Evolutionary conservation across 2,797 vertebrate genomes (phyloP).

Genomic region (Antennarius maculatus): DNA sequence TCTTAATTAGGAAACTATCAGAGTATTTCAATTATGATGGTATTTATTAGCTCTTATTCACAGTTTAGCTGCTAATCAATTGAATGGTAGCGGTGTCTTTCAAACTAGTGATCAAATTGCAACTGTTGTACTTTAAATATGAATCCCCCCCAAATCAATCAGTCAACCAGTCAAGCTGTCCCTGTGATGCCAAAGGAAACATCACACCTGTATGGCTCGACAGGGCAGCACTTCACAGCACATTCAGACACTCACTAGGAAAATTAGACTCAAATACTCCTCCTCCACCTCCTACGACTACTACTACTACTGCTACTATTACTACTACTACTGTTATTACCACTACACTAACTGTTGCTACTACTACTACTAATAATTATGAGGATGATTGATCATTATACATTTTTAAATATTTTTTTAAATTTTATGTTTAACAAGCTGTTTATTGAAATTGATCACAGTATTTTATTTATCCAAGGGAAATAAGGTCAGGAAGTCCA

Average conservation of each 20-base stretch:
- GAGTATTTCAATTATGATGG: background rate
- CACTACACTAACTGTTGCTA: too few relatives aligned
- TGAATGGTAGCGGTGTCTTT: background rate
- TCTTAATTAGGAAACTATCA: background rate
- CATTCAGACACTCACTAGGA: too few relatives aligned
- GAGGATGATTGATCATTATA: too few relatives aligned
- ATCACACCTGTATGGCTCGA: too few relatives aligned
- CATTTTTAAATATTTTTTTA: background rate
- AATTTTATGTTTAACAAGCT: background rate
- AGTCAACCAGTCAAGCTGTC: too few relatives aligned
- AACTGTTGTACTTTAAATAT: background rate
- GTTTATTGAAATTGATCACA: background rate
- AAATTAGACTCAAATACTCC: too few relatives aligned
- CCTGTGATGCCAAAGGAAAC: too few relatives aligned
- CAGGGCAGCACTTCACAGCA: too few relatives aligned
- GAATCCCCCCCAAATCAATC: background rate
- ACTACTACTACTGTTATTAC: too few relatives aligned
- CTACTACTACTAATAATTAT: too few relatives aligned
- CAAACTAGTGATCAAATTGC: background rate
- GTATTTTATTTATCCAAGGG: conserved; percentile 4
- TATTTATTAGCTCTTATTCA: background rate
- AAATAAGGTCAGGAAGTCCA: conserved; percentile 42
- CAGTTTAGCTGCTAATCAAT: background rate
- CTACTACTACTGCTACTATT: too few relatives aligned
- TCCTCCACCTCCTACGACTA: too few relatives aligned